phyloP scores from a whole-genome alignment of 2,888 invertebrate species.

The Oscheius onirici region DNA sequence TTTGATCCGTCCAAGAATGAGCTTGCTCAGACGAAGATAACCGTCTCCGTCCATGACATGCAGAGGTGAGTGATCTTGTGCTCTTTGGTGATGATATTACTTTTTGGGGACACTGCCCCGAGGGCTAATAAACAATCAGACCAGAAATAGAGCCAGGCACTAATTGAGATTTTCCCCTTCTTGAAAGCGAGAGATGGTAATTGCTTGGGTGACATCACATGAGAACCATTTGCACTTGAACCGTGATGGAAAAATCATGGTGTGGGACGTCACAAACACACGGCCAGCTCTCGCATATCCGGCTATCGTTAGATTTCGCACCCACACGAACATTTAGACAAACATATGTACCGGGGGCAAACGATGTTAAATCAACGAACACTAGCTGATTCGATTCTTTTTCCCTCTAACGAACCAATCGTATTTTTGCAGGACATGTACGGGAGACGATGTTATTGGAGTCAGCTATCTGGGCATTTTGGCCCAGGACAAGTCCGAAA shows the following conservation, averaged over 20 bases:
- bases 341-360: neutral
- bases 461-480: conserved; percentile 66
- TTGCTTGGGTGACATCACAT: neutral
- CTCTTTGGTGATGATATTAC: too few species aligned
- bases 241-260: too few species aligned
- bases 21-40: conserved; percentile 72
- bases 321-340: conserved; percentile 12
- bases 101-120: too few species aligned
- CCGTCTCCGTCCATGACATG: conserved; percentile 71
- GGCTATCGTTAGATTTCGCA: conserved; percentile 24
- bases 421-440: conserved; percentile 63
- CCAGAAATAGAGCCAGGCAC: neutral
- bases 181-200: neutral
- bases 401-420: conserved; percentile 8
- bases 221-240: too few species aligned
- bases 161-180: conserved; percentile 2
- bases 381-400: conserved; percentile 18
- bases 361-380: conserved; percentile 7
- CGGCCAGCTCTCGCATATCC: conserved; percentile 18
- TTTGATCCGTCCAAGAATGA: conserved; percentile 71
- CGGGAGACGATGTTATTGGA: conserved; percentile 73
- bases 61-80: conserved; percentile 48
- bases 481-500: conserved; percentile 71
- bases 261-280: too few species aligned
- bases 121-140: too few species aligned